Percentiles rank a stretch among this genome's conserved stretches.
These are phyloP conservation scores for Tyria jacobaeae DNA, from an alignment of 2,888 invertebrate genomes.

Conservation along the genomic window DNA sequence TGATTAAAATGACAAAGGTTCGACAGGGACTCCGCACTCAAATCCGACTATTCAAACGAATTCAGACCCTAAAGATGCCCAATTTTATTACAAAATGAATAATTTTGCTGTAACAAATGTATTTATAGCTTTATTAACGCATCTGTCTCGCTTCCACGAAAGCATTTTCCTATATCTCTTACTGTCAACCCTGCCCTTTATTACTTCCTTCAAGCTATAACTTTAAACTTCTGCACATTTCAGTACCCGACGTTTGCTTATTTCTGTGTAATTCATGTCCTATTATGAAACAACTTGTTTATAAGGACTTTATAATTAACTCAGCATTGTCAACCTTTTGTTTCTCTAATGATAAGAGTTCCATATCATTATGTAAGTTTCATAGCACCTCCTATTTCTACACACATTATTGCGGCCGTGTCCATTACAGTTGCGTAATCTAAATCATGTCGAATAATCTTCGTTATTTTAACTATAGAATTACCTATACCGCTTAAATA, in stretches of 20 bases:
- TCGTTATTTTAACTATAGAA: slow-evolving; percentile 28
- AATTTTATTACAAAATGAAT: slow-evolving; percentile 56
- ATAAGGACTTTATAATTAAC: slow-evolving; percentile 49
- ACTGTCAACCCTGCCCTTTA: slow-evolving; percentile 57
- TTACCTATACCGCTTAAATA: slow-evolving; percentile 35
- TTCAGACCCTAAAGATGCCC: slow-evolving; percentile 64
- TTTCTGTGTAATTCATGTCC: slow-evolving; percentile 53
- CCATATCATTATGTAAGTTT: slow-evolving; percentile 47
- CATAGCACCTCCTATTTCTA: slow-evolving; percentile 28
- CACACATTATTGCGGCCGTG: slow-evolving; percentile 21
- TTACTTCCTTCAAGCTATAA: slow-evolving; percentile 59
- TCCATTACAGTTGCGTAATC: slow-evolving; percentile 17
- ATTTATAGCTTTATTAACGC: slow-evolving; percentile 72
- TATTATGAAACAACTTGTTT: slow-evolving; percentile 49
- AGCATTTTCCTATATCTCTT: slow-evolving; percentile 59
- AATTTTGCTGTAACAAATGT: slow-evolving; percentile 58
- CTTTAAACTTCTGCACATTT: slow-evolving; percentile 56
- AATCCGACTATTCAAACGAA: slow-evolving; percentile 59
- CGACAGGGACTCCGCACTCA: slow-evolving; percentile 73
- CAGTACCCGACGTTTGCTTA: slow-evolving; percentile 52
- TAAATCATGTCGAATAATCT: slow-evolving; percentile 27
- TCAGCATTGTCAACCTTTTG: slow-evolving; percentile 48
- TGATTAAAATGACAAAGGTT: slow-evolving; percentile 86
- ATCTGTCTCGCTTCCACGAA: slow-evolving; percentile 61
- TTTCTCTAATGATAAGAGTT: slow-evolving; percentile 48